These are phyloP conservation scores for Mungos mungo DNA, from an alignment of 2,113 vertebrate genomes.

Conservation along the genomic window DNA sequence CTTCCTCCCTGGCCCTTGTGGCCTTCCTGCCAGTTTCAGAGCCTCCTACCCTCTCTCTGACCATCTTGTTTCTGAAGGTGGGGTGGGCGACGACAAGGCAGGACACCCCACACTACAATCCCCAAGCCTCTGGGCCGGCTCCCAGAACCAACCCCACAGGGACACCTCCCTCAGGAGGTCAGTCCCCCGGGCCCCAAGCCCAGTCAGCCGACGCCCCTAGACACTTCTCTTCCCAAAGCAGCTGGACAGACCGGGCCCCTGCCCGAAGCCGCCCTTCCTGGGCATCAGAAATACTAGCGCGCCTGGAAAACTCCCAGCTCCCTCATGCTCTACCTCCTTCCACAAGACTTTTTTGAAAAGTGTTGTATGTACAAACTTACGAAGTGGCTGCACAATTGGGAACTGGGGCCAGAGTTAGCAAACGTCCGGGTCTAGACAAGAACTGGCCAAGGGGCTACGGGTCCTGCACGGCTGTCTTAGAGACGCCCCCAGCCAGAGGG, in stretches of 20 bases:
- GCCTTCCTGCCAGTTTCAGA: not conserved
- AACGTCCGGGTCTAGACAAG: not conserved
- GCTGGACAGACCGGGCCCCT: not conserved
- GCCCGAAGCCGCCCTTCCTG: not conserved
- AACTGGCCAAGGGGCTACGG: not conserved
- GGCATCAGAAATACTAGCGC: not conserved
- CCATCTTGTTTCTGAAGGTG: not conserved
- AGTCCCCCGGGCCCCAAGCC: not conserved
- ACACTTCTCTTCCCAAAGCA: not conserved
- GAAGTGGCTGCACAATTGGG: not conserved
- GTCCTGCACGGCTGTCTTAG: not conserved
- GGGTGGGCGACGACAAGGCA: not conserved
- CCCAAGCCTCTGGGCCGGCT: not conserved
- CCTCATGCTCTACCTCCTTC: not conserved
- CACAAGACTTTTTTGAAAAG: not conserved
- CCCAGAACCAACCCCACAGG: rapidly evolving
- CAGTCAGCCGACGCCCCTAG: not conserved
- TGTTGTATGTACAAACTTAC: not conserved
- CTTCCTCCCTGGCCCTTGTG: not conserved
- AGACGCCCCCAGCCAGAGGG: not conserved
- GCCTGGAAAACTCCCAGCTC: not conserved
- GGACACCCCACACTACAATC: rapidly evolving
- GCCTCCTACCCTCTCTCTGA: not conserved
- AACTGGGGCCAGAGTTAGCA: not conserved
- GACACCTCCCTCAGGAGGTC: not conserved